Percentiles rank a stretch among this genome's conserved stretches.
Evolutionary conservation across 2,113 vertebrate species (phyloP).

Genomic region (Campylorhamphus procurvoides): DNA sequence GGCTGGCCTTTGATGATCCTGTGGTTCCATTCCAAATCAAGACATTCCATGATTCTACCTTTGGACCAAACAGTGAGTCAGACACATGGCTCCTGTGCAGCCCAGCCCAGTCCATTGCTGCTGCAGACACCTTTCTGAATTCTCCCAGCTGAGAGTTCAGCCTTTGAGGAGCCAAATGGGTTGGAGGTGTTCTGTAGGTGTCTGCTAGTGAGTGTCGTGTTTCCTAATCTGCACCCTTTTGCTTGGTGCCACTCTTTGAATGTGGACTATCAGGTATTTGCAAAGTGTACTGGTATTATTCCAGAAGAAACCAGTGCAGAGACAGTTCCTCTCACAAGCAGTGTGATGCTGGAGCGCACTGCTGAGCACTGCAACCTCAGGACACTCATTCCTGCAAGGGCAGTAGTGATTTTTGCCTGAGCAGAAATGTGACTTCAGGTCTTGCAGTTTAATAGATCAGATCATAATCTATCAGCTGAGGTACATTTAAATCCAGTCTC

Average conservation of each 20-base stretch:
- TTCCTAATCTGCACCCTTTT: background rate
- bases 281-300: background rate
- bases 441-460: background rate
- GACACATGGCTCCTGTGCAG: background rate
- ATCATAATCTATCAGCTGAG: background rate
- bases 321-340: background rate
- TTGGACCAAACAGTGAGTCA: background rate
- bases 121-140: background rate
- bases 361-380: background rate
- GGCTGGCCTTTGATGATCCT: background rate
- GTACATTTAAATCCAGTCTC: background rate
- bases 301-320: background rate
- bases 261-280: background rate
- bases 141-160: background rate
- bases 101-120: background rate
- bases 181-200: background rate
- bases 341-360: rapidly evolving
- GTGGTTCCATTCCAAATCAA: background rate
- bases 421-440: background rate
- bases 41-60: background rate
- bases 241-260: background rate
- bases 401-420: background rate
- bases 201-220: background rate
- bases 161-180: rapidly evolving
- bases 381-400: too few relatives aligned